Base-by-base conservation (phyloP, 2,113 vertebrate species). In the Nothocercus julius region DNA sequence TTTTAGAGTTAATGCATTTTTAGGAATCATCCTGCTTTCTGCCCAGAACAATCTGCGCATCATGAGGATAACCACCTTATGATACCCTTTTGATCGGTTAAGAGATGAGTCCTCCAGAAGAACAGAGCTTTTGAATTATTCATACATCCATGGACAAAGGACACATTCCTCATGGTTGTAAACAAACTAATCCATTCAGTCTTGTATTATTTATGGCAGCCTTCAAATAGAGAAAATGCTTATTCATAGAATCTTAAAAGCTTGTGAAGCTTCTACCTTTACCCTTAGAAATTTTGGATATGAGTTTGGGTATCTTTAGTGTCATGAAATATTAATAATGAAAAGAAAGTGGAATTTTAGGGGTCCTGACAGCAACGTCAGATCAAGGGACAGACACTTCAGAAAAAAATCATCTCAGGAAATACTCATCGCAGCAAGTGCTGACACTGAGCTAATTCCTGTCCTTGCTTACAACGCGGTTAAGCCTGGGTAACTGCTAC, bases 41-140 rank as follows among this genome's bases (percentile, higher is more conserved):
- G 59, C 76, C 69, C 44, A 93, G 63, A 72, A 61, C 34, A 25
- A 32, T 28, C 49, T 69, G 34, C 32, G 38, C 8, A 63, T 89
- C 51, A 22, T 16, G 51, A 94, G 25, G 51, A 86, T 34, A 81
- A 83, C 38, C 47, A 77, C 32, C 53, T 84, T 22, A 45, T 69
- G 5, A 51, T 88, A 68, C 56, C 61, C 28, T 92, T 96, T 84
- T 88, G 45, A 81, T 81, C 67, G 40, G 32, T 75, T 75, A 56
- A 85, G 61, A 86, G 42, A 84, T 74, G 24, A 79, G 28, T 68
- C 45, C 56, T 88, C 5, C 42, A 64, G 42, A 61, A 93, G 58
- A 22, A 75, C 22, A 84, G 47, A 93, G 51, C 42, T 79, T 88
- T 68, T 93, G 42, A 92, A 90, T 94, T 96, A 94, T 89, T 96